Evolutionary conservation across 2,113 vertebrate genomes (phyloP).

Genomic region (Sminthopsis crassicaudata): DNA sequence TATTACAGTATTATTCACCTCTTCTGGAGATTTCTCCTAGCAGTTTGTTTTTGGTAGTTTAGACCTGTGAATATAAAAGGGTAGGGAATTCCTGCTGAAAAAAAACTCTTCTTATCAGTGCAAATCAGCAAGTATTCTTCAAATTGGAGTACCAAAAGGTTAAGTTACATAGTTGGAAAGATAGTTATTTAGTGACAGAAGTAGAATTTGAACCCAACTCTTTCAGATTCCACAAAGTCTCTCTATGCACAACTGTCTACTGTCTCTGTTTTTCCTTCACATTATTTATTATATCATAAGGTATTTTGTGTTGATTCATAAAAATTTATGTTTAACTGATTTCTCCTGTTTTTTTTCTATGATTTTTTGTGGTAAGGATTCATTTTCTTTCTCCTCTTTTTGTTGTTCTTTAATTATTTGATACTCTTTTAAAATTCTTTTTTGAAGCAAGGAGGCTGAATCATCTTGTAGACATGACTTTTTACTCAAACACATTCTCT

Average conservation of each 20-base stretch:
- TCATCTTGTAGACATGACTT: not conserved
- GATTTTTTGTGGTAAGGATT: not conserved
- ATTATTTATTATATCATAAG: not conserved
- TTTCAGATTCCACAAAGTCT: not conserved
- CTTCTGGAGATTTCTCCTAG: not conserved
- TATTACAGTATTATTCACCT: not conserved
- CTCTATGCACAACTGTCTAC: not conserved
- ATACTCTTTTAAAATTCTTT: not conserved
- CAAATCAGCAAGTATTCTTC: not conserved
- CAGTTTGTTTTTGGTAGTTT: not conserved
- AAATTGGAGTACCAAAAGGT: not conserved
- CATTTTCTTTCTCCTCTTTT: not conserved
- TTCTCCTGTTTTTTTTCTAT: not conserved
- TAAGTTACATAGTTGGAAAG: not conserved
- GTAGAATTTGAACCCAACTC: not conserved
- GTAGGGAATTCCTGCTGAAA: not conserved
- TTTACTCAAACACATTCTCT: not conserved
- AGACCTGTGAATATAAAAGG: not conserved
- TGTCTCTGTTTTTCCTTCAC: not conserved
- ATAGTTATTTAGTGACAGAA: not conserved
- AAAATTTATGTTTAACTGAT: not conserved
- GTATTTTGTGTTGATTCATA: not conserved
- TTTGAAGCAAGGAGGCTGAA: not conserved
- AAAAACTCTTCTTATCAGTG: not conserved
- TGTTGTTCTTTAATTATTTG: not conserved